Evolutionary conservation across 2,797 vertebrate genomes (phyloP).

Genomic region (Sphaeramia orbicularis): DNA sequence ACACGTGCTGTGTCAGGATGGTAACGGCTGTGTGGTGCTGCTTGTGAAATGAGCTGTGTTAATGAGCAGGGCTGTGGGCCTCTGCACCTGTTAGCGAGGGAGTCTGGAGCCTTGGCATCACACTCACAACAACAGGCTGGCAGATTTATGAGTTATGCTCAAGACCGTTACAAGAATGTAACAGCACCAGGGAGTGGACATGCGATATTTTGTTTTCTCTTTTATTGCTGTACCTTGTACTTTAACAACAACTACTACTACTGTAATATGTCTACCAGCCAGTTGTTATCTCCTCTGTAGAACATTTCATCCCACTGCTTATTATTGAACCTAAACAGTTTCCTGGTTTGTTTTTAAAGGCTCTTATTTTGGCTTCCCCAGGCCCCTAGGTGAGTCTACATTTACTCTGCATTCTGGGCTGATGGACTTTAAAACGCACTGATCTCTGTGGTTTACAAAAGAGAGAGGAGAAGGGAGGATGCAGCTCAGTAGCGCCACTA

Average conservation of each 20-base stretch:
- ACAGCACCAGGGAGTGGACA: not conserved
- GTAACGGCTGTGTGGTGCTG: conserved; percentile 45
- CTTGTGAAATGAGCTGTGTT: conserved; percentile 70
- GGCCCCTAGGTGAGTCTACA: conserved; percentile 44
- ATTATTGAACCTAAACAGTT: conserved; percentile 8
- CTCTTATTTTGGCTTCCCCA: conserved; percentile 16
- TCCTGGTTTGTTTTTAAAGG: conserved; percentile 16
- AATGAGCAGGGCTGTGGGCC: conserved; percentile 64
- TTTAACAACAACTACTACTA: not conserved
- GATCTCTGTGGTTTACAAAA: conserved; percentile 50
- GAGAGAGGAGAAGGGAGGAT: conserved; percentile 49
- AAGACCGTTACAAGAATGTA: conserved; percentile 7
- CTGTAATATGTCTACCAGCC: not conserved
- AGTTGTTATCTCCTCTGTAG: not conserved
- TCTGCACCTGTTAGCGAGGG: conserved; percentile 67
- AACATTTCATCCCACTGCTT: not conserved
- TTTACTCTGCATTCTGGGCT: conserved; percentile 37
- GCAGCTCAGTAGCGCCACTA: conserved; percentile 52
- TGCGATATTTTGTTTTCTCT: not conserved
- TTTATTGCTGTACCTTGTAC: not conserved
- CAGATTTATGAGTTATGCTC: conserved; percentile 41
- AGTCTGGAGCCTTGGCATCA: conserved; percentile 23
- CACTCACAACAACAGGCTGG: conserved; percentile 33
- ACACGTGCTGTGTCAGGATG: conserved; percentile 61
- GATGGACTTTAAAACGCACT: conserved; percentile 41